Percentiles rank a stretch among this genome's conserved stretches.
These are phyloP conservation scores for Stenoptilia bipunctidactyla DNA, from an alignment of 2,888 invertebrate genomes.

Conservation along the genomic window DNA sequence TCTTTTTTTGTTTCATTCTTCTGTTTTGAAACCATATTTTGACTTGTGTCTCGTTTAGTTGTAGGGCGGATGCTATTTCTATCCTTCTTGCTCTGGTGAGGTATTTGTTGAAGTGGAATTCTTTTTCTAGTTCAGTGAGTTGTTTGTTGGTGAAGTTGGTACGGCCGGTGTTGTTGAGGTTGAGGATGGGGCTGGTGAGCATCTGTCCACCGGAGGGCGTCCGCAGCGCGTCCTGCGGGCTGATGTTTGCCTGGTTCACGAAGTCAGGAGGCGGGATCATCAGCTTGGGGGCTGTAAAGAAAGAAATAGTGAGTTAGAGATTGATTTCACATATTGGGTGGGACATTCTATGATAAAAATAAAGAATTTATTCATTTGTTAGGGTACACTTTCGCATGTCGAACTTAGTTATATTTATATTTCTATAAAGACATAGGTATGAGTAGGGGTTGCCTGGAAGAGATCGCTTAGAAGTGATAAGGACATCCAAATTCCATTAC, in stretches of 20 bases:
- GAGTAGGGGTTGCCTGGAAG: no score
- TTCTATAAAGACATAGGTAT: no score
- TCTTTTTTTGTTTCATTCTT: slow-evolving; percentile 98
- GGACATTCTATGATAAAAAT: no score
- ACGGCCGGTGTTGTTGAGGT: slow-evolving; percentile 87
- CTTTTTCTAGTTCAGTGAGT: slow-evolving; percentile 98
- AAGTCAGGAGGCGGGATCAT: slow-evolving; percentile 69
- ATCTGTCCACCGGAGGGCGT: slow-evolving; percentile 62
- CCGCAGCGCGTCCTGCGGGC: slow-evolving; percentile 56
- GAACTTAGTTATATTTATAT: no score
- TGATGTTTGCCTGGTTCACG: slow-evolving; percentile 56
- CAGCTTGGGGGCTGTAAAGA: slow-evolving; percentile 75
- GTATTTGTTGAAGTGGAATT: slow-evolving; percentile 99
- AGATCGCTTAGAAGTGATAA: no score
- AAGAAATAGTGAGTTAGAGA: no score
- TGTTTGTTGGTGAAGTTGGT: slow-evolving; percentile 99
- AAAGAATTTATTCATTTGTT: no score
- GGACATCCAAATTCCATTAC: no score
- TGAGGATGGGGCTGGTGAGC: slow-evolving; percentile 57
- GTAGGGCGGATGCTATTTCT: slow-evolving; percentile 96
- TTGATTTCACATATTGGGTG: no score
- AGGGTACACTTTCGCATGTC: no score
- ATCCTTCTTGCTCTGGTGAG: slow-evolving; percentile 96
- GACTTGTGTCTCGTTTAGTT: slow-evolving; percentile 97
- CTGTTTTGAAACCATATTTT: slow-evolving; percentile 99